Conservation (phyloP, 2,888 invertebrate species). For the Drosophila paranaensis region DNA sequence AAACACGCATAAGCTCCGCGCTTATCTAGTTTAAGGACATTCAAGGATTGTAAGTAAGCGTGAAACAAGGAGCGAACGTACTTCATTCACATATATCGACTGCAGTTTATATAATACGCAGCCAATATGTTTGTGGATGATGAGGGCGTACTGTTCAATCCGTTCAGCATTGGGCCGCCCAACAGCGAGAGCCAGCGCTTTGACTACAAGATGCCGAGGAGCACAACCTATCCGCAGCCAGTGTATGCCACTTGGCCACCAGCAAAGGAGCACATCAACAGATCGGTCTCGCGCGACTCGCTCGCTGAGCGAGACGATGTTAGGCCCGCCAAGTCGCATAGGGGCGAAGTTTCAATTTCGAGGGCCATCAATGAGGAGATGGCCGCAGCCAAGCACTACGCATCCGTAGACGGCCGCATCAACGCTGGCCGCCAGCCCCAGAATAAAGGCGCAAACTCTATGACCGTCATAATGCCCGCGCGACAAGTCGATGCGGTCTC, state of each 20-base stretch:
- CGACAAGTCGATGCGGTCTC: constrained; percentile 22
- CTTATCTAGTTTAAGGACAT: not conserved
- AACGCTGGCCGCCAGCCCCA: constrained; percentile 36
- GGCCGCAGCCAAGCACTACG: constrained; percentile 46
- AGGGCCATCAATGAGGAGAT: constrained; percentile 67
- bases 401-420: constrained; percentile 31
- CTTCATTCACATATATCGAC: not conserved
- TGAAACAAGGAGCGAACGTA: not conserved
- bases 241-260: constrained; percentile 41
- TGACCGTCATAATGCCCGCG: constrained; percentile 38
- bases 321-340: constrained; percentile 16
- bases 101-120: not conserved
- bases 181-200: not conserved
- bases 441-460: not conserved
- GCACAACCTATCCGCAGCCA: constrained; percentile 56
- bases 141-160: constrained; percentile 46
- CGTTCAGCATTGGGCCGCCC: constrained; percentile 53
- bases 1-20: not conserved
- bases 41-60: not conserved
- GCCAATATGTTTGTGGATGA: constrained; percentile 53
- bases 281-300: constrained; percentile 36
- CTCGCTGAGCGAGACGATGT: not conserved
- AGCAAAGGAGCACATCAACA: constrained; percentile 30
- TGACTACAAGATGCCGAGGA: constrained; percentile 43
- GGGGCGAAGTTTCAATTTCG: constrained; percentile 53